phyloP scores from a whole-genome alignment of 2,113 vertebrate species.

The Camelus bactrianus region DNA sequence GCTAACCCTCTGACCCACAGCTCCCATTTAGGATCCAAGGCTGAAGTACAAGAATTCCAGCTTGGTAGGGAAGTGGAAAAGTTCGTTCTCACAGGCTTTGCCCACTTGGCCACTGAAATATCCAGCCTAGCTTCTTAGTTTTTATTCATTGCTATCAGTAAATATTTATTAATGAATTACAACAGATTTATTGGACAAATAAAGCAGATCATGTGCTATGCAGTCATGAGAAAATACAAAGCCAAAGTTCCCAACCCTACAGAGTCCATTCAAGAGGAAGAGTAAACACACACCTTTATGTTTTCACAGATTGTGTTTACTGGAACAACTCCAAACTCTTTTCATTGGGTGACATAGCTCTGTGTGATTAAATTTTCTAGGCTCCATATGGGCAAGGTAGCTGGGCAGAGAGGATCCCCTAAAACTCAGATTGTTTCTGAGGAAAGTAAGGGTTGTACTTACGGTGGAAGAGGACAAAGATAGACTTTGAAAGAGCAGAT shows the following conservation, averaged over 20 bases:
- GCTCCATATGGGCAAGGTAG: neutral
- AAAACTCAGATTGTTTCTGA: neutral
- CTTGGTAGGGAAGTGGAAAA: neutral
- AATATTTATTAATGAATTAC: slow-evolving; percentile 39
- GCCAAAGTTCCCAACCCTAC: neutral
- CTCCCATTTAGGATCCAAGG: neutral
- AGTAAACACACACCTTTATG: neutral
- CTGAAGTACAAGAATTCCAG: neutral
- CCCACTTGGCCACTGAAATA: neutral
- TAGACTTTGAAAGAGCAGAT: neutral
- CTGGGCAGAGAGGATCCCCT: neutral
- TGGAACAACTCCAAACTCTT: neutral
- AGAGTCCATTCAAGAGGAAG: neutral
- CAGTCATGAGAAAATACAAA: neutral
- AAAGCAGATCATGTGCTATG: neutral
- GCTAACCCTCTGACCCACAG: neutral
- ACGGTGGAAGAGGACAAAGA: neutral
- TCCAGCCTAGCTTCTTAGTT: neutral
- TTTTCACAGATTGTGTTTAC: neutral
- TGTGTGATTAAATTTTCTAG: neutral
- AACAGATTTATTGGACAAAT: neutral
- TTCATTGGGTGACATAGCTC: neutral
- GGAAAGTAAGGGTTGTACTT: neutral
- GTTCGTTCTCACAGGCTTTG: neutral
- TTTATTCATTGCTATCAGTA: neutral